Evolutionary conservation across 2,113 vertebrate genomes (phyloP), one percentile per base, ranked within the genome.

Genomic region (Nycticorax nycticorax): DNA sequence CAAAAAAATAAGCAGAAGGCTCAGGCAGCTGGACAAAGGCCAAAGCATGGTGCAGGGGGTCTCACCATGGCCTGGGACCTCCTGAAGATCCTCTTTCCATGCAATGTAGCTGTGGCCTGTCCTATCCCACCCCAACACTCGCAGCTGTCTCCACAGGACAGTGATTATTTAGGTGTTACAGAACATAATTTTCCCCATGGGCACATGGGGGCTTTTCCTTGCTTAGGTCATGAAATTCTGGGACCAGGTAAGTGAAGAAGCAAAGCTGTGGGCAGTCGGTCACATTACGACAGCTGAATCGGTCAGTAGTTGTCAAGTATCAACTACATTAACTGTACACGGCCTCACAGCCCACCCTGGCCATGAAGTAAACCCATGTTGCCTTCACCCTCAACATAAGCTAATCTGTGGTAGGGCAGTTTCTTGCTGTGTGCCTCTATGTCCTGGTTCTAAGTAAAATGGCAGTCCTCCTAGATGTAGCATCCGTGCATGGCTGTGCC

Each of bases 241-340:
- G 27, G 41, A 92, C 35, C 48, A 56, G 74, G 39, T 60, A 60
- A 85, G 67, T 66, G 53, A 57, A 77, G 68, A 15, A 59, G 47
- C 17, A 26, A 32, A 50, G 10, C 3, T 53, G 23, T 66, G 35
- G 52, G 32, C 35, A 55, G 32, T 55, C 2, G 2, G 47, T 71
- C 33, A 48, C 28, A 14, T 64, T 33, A 17, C 68, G 73, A 45
- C 35, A 82, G 59, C 60, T 77, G 47, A 59, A 11, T 39, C 4
- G 0, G 32, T 71, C 52, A 39, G 19, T 28, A 37, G 30, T 73
- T 73, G 35, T 43, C 59, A 88, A 0, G 15, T 81, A 14, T 64
- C 23, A n/a, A 6, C n/a, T 59, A 1, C 23, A 35, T 19, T 55
- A 48, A 62, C 64, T 60, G 6, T 18, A 50, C 0, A 0, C 22